These are phyloP conservation scores for Alethe castanea DNA, from an alignment of 2,113 vertebrate genomes.

Conservation along the genomic window DNA sequence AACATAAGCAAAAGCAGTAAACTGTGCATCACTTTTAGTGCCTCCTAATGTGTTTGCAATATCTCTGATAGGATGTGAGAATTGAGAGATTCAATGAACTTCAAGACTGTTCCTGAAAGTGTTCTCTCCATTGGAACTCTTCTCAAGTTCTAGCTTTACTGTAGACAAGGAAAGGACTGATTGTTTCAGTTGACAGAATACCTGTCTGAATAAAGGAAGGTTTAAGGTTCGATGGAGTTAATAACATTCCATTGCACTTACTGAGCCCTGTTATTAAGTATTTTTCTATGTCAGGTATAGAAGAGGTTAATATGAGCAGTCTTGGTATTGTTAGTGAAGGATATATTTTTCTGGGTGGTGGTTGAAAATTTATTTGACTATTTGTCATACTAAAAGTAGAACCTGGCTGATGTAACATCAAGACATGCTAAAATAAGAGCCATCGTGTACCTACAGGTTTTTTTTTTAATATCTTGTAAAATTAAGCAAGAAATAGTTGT, in stretches of 20 bases:
- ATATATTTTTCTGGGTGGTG: background rate
- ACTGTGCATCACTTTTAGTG: background rate
- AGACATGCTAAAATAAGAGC: background rate
- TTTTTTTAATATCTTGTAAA: background rate
- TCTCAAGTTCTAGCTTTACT: background rate
- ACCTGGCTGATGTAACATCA: background rate
- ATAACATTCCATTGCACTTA: background rate
- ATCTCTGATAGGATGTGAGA: background rate
- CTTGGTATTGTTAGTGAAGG: background rate
- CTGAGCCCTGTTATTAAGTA: background rate
- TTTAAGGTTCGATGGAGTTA: background rate
- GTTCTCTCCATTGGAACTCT: background rate
- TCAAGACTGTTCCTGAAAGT: background rate
- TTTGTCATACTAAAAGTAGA: background rate
- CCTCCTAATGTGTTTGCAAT: background rate
- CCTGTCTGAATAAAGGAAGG: background rate
- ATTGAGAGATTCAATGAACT: background rate
- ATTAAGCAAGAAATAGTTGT: background rate
- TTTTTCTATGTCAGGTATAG: background rate
- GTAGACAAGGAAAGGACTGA: background rate
- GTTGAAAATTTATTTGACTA: background rate
- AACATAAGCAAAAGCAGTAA: background rate
- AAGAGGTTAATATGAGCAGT: background rate
- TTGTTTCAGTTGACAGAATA: background rate
- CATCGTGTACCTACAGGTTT: background rate